Percentiles rank a stretch among this genome's conserved stretches.
These are phyloP conservation scores for Ophonus ardosiacus DNA, from an alignment of 2,888 invertebrate species.

Conservation along the genomic window DNA sequence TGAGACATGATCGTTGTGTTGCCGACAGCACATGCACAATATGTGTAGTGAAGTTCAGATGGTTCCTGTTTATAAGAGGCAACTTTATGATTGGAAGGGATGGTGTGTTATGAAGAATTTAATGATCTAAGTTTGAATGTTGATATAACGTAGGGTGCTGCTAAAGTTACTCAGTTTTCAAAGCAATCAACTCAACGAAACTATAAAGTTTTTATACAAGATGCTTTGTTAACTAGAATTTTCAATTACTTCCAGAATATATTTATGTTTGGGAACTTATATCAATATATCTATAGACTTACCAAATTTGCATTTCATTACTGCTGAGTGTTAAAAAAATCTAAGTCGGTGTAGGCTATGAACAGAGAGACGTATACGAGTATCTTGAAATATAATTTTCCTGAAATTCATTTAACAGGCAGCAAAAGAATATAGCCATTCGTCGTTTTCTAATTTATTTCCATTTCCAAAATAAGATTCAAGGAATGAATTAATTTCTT, in stretches of 20 bases:
- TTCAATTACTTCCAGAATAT: conserved; percentile 14
- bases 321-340: too few relatives aligned
- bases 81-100: conserved; percentile 44
- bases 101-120: conserved; percentile 47
- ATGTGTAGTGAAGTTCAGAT: conserved; percentile 25
- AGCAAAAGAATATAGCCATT: too few relatives aligned
- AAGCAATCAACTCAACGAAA: conserved; percentile 32
- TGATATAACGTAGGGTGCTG: conserved; percentile 33
- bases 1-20: neutral
- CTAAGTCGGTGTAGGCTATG: too few relatives aligned
- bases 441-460: too few relatives aligned
- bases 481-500: too few relatives aligned
- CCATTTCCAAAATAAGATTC: too few relatives aligned
- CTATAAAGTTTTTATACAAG: conserved; percentile 36
- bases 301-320: neutral
- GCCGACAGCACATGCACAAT: conserved; percentile 23
- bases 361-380: too few relatives aligned
- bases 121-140: conserved; percentile 44
- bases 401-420: too few relatives aligned
- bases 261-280: neutral
- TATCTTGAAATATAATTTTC: too few relatives aligned
- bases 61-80: conserved; percentile 32
- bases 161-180: conserved; percentile 40
- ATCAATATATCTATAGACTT: neutral
- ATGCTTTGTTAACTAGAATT: conserved; percentile 25